Evolutionary conservation across 1,140 invertebrate genomes (phyloP).

Genomic region (Drosophila repleta): DNA sequence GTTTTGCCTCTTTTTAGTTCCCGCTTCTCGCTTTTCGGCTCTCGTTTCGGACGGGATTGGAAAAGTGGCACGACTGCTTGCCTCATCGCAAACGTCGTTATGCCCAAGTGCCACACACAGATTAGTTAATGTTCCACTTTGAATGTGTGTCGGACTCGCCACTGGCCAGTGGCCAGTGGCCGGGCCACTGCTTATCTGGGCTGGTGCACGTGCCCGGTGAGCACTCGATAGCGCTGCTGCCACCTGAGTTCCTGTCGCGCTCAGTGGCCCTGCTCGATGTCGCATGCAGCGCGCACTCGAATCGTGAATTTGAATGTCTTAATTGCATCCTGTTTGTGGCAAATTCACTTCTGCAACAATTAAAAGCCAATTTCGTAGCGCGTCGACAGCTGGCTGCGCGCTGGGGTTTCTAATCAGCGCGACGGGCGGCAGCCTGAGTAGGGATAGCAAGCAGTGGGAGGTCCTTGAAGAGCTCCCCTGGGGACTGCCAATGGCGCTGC

Average conservation of each 20-base stretch:
- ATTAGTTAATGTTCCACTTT: slow-evolving; percentile 76
- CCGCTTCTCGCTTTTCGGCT: no score
- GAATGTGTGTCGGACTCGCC: slow-evolving; percentile 53
- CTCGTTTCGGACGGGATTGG: background rate
- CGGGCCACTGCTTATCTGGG: slow-evolving; percentile 34
- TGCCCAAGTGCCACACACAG: slow-evolving; percentile 52
- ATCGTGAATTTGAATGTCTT: slow-evolving; percentile 67
- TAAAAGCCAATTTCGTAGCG: slow-evolving; percentile 73
- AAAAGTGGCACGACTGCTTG: slow-evolving; percentile 50
- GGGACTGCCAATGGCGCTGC: slow-evolving; percentile 4
- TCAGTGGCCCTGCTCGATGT: slow-evolving; percentile 7
- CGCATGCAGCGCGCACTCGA: slow-evolving; percentile 18
- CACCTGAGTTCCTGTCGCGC: background rate
- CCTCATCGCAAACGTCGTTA: slow-evolving; percentile 47
- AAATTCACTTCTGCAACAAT: slow-evolving; percentile 79
- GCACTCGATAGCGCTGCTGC: slow-evolving; percentile 1
- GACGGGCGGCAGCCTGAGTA: slow-evolving; percentile 26
- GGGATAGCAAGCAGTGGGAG: background rate
- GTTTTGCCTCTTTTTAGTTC: background rate
- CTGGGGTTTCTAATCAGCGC: slow-evolving; percentile 67
- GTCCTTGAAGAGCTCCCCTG: background rate
- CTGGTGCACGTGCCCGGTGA: slow-evolving; percentile 31
- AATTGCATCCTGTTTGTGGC: slow-evolving; percentile 79
- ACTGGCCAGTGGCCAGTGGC: slow-evolving; percentile 16
- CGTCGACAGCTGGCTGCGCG: slow-evolving; percentile 47